Evolutionary conservation across 2,113 vertebrate genomes (phyloP).

Genomic region (Semicossyphus pulcher): DNA sequence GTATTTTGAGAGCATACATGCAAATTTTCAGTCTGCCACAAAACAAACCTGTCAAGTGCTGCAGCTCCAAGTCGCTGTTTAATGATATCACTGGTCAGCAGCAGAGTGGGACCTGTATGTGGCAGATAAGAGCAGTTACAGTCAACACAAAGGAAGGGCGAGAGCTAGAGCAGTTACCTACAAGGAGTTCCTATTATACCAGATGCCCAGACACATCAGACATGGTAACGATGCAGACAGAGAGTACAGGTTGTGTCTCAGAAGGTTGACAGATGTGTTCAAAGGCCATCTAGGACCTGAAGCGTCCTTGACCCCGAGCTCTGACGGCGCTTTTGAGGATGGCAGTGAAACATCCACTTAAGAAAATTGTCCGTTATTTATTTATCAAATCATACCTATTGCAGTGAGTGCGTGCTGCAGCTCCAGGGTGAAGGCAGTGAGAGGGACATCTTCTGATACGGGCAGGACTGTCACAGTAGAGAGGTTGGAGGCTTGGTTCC

Average conservation of each 20-base stretch:
- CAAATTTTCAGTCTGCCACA: not conserved
- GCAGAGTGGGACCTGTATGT: slow-evolving; percentile 87
- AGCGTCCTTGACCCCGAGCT: too few species aligned
- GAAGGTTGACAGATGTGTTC: not conserved
- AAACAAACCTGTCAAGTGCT: slow-evolving; percentile 91
- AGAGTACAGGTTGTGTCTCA: not conserved
- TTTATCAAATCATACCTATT: slow-evolving; percentile 84
- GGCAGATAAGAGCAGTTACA: slow-evolving; percentile 10
- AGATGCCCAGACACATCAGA: not conserved
- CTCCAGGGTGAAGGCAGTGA: slow-evolving; percentile 93
- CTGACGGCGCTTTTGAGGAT: too few species aligned
- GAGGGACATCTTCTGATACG: slow-evolving; percentile 93
- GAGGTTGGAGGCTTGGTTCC: slow-evolving; percentile 91
- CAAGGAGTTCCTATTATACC: not conserved
- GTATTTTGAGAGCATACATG: too few species aligned
- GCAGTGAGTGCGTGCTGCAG: slow-evolving; percentile 91
- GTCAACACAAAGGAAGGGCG: not conserved
- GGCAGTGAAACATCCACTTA: slow-evolving; percentile 8
- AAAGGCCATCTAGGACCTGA: not conserved
- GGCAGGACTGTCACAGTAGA: slow-evolving; percentile 93
- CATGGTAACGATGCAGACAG: too few species aligned
- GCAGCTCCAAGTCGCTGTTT: slow-evolving; percentile 91
- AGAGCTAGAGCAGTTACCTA: not conserved
- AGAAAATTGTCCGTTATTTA: too few species aligned
- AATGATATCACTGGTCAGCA: slow-evolving; percentile 93